A percentile compares a stretch with the other conserved stretches of the same genome.
Conservation (phyloP, 1,140 invertebrate species). For the Prorops nasuta region DNA sequence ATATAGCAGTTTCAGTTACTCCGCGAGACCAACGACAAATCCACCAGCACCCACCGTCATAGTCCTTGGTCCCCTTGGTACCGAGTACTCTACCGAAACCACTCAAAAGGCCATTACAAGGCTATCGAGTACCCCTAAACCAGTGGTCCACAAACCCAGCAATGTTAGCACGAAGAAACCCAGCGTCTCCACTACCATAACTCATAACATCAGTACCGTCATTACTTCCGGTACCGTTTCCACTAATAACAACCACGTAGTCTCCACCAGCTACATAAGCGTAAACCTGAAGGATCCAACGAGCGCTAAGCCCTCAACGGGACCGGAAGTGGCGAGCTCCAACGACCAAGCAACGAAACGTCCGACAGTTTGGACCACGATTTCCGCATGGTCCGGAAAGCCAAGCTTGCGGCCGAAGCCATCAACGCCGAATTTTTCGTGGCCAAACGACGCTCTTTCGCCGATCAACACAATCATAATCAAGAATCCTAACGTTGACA, state of each 20-base stretch:
- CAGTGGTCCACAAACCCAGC: slow-evolving; percentile 36
- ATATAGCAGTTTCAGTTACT: slow-evolving; percentile 27
- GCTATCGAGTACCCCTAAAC: slow-evolving; percentile 16
- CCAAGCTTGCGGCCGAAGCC: slow-evolving; percentile 44
- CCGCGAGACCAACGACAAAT: slow-evolving; percentile 46
- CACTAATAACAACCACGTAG: slow-evolving; percentile 41
- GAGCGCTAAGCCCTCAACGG: slow-evolving; percentile 24
- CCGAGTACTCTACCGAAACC: slow-evolving; percentile 52
- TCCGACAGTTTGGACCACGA: slow-evolving; percentile 40
- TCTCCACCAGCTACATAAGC: slow-evolving; percentile 50
- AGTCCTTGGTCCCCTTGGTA: slow-evolving; percentile 61
- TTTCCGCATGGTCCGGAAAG: slow-evolving; percentile 43
- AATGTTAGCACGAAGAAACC: slow-evolving; percentile 40
- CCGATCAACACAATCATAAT: slow-evolving; percentile 28
- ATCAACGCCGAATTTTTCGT: slow-evolving; percentile 15
- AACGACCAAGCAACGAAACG: slow-evolving; percentile 12
- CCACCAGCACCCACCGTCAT: slow-evolving; percentile 71
- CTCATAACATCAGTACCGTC: slow-evolving; percentile 52
- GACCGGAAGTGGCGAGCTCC: background rate
- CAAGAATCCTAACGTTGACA: slow-evolving; percentile 18
- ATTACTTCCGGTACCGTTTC: slow-evolving; percentile 35
- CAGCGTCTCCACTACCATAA: slow-evolving; percentile 44
- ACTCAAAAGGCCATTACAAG: slow-evolving; percentile 42
- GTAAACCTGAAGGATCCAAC: slow-evolving; percentile 47
- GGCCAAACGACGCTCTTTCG: slow-evolving; percentile 17